Evolutionary conservation across 2,797 vertebrate species (phyloP).

Genomic region (Lerista edwardsae): DNA sequence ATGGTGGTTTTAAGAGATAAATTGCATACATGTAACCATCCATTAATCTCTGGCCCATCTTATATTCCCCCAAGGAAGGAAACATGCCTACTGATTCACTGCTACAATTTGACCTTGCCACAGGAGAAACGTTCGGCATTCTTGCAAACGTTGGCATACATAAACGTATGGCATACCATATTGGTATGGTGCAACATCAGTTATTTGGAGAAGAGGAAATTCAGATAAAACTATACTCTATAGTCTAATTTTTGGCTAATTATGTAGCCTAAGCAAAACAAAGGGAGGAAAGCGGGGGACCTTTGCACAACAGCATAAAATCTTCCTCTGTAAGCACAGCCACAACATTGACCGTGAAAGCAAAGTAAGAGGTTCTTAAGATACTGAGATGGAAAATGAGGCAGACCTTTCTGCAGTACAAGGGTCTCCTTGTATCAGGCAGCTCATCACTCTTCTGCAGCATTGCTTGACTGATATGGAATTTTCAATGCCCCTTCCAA

Average conservation of each 20-base stretch:
- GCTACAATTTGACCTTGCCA: not conserved
- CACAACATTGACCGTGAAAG: not conserved
- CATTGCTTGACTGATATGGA: not conserved
- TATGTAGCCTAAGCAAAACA: too few relatives aligned
- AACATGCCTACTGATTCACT: not conserved
- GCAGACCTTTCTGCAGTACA: not conserved
- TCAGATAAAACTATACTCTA: too few relatives aligned
- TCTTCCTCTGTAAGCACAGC: not conserved
- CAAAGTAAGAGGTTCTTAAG: too few relatives aligned
- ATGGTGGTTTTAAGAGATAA: too few relatives aligned
- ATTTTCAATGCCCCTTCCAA: not conserved
- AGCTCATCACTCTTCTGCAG: not conserved
- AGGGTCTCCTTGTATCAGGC: not conserved
- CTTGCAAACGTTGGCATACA: not conserved
- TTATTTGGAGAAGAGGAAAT: not conserved
- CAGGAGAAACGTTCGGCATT: not conserved
- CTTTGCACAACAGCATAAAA: not conserved
- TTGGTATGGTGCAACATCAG: not conserved
- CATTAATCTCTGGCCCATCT: not conserved
- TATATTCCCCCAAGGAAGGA: not conserved
- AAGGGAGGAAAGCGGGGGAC: too few relatives aligned
- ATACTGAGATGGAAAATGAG: too few relatives aligned
- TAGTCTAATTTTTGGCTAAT: too few relatives aligned
- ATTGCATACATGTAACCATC: too few relatives aligned
- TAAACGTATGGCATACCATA: too few relatives aligned